Evolutionary conservation across 2,113 vertebrate species (phyloP).

Genomic region (Xenopus borealis): DNA sequence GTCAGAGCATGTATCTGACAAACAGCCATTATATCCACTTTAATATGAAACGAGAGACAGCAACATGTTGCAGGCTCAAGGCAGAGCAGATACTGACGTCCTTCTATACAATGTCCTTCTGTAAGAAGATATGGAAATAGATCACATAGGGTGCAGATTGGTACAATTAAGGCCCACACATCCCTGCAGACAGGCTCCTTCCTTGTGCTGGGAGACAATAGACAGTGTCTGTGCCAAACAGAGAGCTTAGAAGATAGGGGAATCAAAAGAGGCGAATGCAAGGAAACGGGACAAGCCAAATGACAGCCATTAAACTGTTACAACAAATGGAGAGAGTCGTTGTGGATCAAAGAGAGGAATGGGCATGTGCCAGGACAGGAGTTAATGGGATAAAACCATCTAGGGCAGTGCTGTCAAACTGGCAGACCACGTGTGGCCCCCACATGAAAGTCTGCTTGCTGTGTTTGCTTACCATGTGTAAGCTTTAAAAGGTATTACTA

Average conservation of each 20-base stretch:
- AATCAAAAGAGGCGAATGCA: constrained; percentile 17
- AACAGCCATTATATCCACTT: too few relatives aligned
- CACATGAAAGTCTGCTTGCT: too few relatives aligned
- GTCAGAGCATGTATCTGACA: too few relatives aligned
- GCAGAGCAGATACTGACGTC: too few relatives aligned
- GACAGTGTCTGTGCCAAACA: constrained; percentile 9
- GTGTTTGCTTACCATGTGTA: too few relatives aligned
- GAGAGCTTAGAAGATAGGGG: constrained; percentile 2
- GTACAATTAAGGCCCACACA: not conserved
- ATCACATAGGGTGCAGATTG: not conserved
- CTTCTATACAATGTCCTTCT: not conserved
- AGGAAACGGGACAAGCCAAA: constrained; percentile 7
- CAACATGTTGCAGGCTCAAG: too few relatives aligned
- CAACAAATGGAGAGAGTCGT: constrained; percentile 12
- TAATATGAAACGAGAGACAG: too few relatives aligned
- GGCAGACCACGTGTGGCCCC: too few relatives aligned
- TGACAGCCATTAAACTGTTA: not conserved
- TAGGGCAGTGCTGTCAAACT: too few relatives aligned
- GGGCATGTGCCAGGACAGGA: not conserved
- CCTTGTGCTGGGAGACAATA: constrained; percentile 1
- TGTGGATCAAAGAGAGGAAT: constrained; percentile 11
- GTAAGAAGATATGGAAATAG: not conserved
- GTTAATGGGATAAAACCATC: too few relatives aligned
- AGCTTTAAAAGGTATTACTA: too few relatives aligned
- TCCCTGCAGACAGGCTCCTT: not conserved